These are phyloP conservation scores for Ips nitidus DNA, from an alignment of 1,140 invertebrate species.

Conservation along the genomic window DNA sequence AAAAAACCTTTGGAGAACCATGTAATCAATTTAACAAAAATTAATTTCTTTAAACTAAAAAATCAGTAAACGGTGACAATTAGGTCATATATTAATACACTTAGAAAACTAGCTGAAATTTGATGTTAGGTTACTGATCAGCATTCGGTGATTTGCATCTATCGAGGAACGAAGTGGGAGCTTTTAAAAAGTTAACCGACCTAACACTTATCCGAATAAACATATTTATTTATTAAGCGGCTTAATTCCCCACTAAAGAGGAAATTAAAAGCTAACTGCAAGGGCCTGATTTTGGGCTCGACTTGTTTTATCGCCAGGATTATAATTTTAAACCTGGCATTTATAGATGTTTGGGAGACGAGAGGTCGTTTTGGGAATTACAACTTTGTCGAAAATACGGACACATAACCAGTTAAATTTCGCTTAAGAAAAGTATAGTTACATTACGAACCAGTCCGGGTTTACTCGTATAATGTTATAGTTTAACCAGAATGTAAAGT, in stretches of 20 bases:
- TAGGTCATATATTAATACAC: no score
- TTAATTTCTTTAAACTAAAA: no score
- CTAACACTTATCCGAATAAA: conserved; percentile 33
- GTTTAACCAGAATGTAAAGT: neutral
- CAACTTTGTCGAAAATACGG: conserved; percentile 28
- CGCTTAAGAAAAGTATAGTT: neutral
- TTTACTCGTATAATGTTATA: no score
- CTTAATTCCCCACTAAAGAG: conserved; percentile 27
- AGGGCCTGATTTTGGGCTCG: conserved; percentile 33
- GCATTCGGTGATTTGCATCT: no score
- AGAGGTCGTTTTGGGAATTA: conserved; percentile 27
- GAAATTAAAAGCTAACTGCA: conserved; percentile 34
- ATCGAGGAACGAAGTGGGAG: neutral
- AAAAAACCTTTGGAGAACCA: no score
- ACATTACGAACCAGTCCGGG: no score
- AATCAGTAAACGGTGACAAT: no score
- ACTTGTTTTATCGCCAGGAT: conserved; percentile 33
- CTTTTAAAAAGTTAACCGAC: conserved; percentile 32
- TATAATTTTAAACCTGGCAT: conserved; percentile 34
- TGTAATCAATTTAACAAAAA: no score
- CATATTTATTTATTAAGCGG: conserved; percentile 35
- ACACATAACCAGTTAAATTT: conserved; percentile 20
- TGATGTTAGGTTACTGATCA: no score
- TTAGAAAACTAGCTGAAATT: no score
- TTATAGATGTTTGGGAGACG: conserved; percentile 32